Conservation (phyloP, 2,797 vertebrate genomes). For the Cryptoprocta ferox region DNA sequence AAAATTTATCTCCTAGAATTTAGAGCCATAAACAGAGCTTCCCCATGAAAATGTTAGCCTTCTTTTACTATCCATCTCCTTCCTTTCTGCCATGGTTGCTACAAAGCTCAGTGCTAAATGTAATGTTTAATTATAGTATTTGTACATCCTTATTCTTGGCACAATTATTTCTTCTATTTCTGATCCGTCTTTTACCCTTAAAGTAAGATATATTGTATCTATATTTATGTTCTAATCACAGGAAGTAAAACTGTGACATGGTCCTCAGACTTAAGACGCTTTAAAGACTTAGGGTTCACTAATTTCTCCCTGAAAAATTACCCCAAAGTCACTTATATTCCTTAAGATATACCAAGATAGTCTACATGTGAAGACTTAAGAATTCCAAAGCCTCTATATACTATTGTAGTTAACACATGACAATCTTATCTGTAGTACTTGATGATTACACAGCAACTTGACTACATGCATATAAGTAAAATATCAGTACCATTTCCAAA, state of each 20-base stretch:
- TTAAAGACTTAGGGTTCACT: neutral
- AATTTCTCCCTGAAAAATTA: constrained; percentile 39
- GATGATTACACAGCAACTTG: constrained; percentile 14
- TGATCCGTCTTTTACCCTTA: neutral
- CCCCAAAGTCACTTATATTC: neutral
- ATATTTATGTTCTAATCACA: neutral
- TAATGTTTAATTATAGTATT: neutral
- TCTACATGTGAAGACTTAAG: neutral
- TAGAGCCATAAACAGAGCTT: neutral
- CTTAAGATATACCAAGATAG: constrained; percentile 2
- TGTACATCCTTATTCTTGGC: neutral
- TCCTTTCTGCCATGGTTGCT: neutral
- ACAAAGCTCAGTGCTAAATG: constrained; percentile 9
- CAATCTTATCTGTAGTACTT: constrained; percentile 18
- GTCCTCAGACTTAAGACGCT: constrained; percentile 10
- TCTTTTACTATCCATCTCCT: neutral
- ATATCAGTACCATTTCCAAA: neutral
- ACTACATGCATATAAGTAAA: neutral
- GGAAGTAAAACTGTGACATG: neutral
- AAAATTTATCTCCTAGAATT: constrained; percentile 1
- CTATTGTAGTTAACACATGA: neutral
- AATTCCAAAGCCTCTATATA: neutral
- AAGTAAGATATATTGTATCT: neutral
- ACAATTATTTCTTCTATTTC: constrained; percentile 31
- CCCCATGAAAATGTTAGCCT: neutral